Percentiles rank a stretch among this genome's conserved stretches.
These are phyloP conservation scores for Actenoides lindsayi DNA, from an alignment of 2,113 vertebrate species.

Conservation along the genomic window DNA sequence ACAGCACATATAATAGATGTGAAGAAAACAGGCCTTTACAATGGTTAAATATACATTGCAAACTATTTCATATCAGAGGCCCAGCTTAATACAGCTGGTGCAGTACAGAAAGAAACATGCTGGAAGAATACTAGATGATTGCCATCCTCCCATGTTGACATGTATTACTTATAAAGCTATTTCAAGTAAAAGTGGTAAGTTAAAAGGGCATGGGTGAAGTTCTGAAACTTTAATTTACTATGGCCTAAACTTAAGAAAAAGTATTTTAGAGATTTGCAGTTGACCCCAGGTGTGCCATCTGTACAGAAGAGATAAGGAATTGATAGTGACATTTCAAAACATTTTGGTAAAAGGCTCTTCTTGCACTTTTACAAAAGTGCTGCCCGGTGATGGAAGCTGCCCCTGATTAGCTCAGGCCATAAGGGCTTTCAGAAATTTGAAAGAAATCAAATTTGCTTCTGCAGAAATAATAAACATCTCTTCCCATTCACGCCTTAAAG, in stretches of 20 bases:
- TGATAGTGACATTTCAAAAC: conserved; percentile 28
- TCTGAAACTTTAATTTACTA: conserved; percentile 23
- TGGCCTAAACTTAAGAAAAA: not conserved
- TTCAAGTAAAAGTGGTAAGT: not conserved
- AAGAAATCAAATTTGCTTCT: conserved; percentile 66
- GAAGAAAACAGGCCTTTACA: not conserved
- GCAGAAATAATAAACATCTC: conserved; percentile 61
- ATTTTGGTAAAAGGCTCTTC: conserved; percentile 47
- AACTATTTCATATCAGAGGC: not conserved
- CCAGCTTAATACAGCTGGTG: not conserved
- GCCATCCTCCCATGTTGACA: not conserved
- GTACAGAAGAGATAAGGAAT: conserved; percentile 41
- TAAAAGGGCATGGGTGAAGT: conserved; percentile 21
- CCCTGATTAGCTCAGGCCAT: conserved; percentile 59
- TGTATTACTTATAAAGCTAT: not conserved
- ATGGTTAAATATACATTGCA: not conserved
- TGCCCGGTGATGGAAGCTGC: conserved; percentile 25
- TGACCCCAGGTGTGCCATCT: not conserved
- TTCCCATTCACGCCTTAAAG: conserved; percentile 35
- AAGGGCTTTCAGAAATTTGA: conserved; percentile 38
- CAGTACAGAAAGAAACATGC: not conserved
- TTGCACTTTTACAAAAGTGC: conserved; percentile 10
- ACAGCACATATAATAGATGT: not conserved
- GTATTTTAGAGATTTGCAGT: not conserved
- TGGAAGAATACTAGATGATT: not conserved